phyloP scores from a whole-genome alignment of 2,888 invertebrate species.

The Urechis unicinctus region DNA sequence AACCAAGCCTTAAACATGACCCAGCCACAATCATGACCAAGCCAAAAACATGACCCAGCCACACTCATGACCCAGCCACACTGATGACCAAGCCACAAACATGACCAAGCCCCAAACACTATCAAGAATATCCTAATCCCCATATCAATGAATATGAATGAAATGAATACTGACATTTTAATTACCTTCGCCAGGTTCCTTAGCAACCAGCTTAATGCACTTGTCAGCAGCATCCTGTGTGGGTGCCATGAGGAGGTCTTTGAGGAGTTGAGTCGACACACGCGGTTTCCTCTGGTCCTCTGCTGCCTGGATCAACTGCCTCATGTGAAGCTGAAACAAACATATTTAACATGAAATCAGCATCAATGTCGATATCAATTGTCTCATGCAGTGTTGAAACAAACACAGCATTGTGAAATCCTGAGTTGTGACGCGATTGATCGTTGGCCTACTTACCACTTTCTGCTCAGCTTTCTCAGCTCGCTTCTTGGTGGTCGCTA shows the following conservation, averaged over 20 bases:
- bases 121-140: too few relatives aligned
- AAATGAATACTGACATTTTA: too few relatives aligned
- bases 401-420: background rate
- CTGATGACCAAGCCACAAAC: too few relatives aligned
- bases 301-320: slow-evolving; percentile 43
- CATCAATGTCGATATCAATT: too few relatives aligned
- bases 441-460: slow-evolving; percentile 38
- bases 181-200: too few relatives aligned
- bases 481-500: slow-evolving; percentile 51
- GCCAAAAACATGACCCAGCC: too few relatives aligned
- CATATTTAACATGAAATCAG: background rate
- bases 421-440: background rate
- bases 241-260: slow-evolving; percentile 41
- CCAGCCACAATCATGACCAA: too few relatives aligned
- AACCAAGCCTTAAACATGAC: too few relatives aligned
- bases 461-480: slow-evolving; percentile 50
- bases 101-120: too few relatives aligned
- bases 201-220: slow-evolving; percentile 33
- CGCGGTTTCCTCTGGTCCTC: slow-evolving; percentile 40
- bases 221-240: slow-evolving; percentile 43
- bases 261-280: slow-evolving; percentile 43
- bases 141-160: too few relatives aligned
- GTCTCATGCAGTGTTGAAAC: too few relatives aligned
- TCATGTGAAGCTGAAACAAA: slow-evolving; percentile 35
- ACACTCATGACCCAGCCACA: too few relatives aligned